Evolutionary conservation across 1,140 invertebrate species (phyloP).

Genomic region (Cotesia chilonis): DNA sequence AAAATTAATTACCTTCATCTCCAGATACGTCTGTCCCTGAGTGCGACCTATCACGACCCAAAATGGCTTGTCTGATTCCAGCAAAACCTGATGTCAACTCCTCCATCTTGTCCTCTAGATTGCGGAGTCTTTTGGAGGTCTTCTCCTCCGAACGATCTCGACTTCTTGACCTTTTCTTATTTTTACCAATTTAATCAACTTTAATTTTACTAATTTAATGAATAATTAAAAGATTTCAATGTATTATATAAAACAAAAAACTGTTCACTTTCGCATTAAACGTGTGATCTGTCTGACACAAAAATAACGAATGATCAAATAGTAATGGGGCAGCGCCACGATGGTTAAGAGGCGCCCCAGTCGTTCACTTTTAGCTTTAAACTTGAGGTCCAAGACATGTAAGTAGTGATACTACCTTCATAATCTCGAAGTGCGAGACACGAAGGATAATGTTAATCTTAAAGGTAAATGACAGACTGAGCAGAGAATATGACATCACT

Average conservation of each 20-base stretch:
- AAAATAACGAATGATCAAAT: slow-evolving; percentile 29
- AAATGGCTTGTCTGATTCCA: background rate
- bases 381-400: slow-evolving; percentile 26
- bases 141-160: background rate
- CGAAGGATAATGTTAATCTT: background rate
- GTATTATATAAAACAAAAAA: background rate
- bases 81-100: background rate
- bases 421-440: slow-evolving; percentile 30
- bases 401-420: slow-evolving; percentile 27
- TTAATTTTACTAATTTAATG: background rate
- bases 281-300: slow-evolving; percentile 18
- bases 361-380: slow-evolving; percentile 13
- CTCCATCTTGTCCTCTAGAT: background rate
- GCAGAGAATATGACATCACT: too few species aligned
- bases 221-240: background rate
- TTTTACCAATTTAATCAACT: background rate
- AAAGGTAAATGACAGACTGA: too few species aligned
- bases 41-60: background rate
- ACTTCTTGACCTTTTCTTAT: background rate
- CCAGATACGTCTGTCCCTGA: background rate
- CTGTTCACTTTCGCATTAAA: slow-evolving; percentile 25
- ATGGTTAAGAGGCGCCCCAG: slow-evolving; percentile 2
- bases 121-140: background rate
- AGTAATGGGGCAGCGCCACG: slow-evolving; percentile 19
- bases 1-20: background rate